A percentile compares a stretch with the other conserved stretches of the same genome.
These are phyloP conservation scores for Drosophila ogumai DNA, from an alignment of 1,140 invertebrate genomes.

Conservation along the genomic window DNA sequence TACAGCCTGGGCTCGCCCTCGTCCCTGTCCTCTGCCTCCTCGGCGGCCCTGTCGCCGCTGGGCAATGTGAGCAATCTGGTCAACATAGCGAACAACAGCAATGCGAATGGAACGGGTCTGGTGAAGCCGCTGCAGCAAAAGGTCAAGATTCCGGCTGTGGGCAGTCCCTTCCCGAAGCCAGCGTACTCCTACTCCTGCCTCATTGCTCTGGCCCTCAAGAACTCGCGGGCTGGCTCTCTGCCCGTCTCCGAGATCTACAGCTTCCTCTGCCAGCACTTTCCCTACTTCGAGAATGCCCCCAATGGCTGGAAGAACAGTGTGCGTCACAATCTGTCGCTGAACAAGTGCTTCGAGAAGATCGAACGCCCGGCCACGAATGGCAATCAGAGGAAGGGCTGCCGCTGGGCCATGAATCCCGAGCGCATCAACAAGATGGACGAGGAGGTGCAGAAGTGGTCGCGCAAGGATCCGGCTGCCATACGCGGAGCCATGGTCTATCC, in stretches of 20 bases:
- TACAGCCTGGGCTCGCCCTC: conserved; percentile 60
- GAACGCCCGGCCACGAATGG: conserved; percentile 94
- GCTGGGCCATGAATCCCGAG: conserved; percentile 98
- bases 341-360: conserved; percentile 99
- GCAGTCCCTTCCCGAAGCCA: conserved; percentile 95
- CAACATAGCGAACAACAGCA: conserved; percentile 44
- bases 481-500: conserved; percentile 96
- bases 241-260: conserved; percentile 99
- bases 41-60: conserved; percentile 45
- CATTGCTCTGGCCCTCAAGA: conserved; percentile 98
- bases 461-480: conserved; percentile 95
- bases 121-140: conserved; percentile 85
- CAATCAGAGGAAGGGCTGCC: conserved; percentile 93
- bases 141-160: conserved; percentile 85
- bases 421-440: conserved; percentile 98
- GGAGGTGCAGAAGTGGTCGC: conserved; percentile 97
- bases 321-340: conserved; percentile 96
- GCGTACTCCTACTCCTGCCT: conserved; percentile 99
- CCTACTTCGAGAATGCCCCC: conserved; percentile 98
- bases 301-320: conserved; percentile 99
- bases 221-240: conserved; percentile 96
- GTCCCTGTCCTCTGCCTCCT: conserved; percentile 46
- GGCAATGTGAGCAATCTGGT: conserved; percentile 51
- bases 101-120: conserved; percentile 9
- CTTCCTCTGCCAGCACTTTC: conserved; percentile 99